phyloP scores from a whole-genome alignment of 2,888 invertebrate species.

The Nezara viridula region DNA sequence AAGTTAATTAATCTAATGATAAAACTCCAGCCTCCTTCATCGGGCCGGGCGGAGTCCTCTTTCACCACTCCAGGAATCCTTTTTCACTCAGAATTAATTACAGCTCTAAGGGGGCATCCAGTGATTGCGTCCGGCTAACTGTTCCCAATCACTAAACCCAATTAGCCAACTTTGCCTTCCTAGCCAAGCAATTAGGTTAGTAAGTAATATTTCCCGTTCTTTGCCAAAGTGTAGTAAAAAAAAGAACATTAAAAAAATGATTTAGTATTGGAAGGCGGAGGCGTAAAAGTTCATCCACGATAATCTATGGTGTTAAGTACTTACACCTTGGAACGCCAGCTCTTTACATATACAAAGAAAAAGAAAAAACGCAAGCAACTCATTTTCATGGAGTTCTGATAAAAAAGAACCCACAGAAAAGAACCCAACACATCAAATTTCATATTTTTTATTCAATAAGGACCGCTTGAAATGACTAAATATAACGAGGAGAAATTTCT shows the following conservation, averaged over 20 bases:
- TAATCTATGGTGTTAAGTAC: neutral
- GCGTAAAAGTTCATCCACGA: neutral
- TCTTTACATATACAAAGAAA: too few relatives aligned
- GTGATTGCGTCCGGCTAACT: neutral
- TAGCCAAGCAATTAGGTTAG: neutral
- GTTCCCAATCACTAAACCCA: slow-evolving; percentile 10
- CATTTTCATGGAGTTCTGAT: too few relatives aligned
- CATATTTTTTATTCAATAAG: too few relatives aligned
- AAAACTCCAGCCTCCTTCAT: slow-evolving; percentile 12
- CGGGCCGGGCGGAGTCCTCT: neutral
- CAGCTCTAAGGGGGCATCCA: neutral
- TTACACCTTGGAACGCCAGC: too few relatives aligned
- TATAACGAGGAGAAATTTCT: too few relatives aligned
- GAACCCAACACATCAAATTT: too few relatives aligned
- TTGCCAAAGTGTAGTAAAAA: neutral
- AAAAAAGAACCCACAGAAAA: too few relatives aligned
- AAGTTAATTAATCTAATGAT: slow-evolving; percentile 43
- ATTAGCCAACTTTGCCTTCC: neutral
- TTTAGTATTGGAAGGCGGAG: neutral
- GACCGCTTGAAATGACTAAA: too few relatives aligned
- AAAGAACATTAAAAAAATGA: too few relatives aligned
- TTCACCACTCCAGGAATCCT: slow-evolving; percentile 10
- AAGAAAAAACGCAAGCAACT: too few relatives aligned
- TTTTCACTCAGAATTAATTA: slow-evolving; percentile 23
- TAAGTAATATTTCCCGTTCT: neutral